Conservation (phyloP, 2,888 invertebrate species). For the Alsophila aescularia region DNA sequence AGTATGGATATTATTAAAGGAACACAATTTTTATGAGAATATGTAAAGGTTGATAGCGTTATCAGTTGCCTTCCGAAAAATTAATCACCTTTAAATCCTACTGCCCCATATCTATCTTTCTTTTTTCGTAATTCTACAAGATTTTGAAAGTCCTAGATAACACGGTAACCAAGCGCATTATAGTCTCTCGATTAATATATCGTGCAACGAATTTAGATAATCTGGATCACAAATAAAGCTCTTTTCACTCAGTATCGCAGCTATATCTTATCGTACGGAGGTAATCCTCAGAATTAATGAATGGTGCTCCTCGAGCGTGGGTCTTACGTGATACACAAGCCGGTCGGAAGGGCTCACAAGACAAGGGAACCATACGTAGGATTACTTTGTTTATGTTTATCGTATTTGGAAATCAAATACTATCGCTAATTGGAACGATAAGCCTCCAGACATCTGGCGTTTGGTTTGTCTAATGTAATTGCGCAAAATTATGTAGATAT, state of each 20-base stretch:
- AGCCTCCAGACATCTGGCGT: neutral
- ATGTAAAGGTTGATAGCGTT: too few species aligned
- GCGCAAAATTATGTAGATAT: neutral
- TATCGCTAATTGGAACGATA: conserved; percentile 6
- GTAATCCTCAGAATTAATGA: conserved; percentile 7
- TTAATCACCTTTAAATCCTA: neutral
- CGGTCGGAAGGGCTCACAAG: neutral
- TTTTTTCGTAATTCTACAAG: conserved; percentile 13
- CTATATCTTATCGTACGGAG: conserved; percentile 10
- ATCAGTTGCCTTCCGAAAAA: neutral
- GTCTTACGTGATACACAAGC: neutral
- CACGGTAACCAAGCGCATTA: neutral
- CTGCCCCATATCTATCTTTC: neutral
- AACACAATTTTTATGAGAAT: too few species aligned
- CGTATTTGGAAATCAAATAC: neutral
- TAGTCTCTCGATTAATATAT: conserved; percentile 2
- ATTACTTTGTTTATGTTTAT: neutral
- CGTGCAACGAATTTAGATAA: conserved; percentile 1
- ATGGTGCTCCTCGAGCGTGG: conserved; percentile 1
- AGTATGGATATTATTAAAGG: too few species aligned
- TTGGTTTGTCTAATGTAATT: neutral
- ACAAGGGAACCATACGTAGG: too few species aligned
- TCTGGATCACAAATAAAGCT: neutral
- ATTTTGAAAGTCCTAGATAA: conserved; percentile 8
- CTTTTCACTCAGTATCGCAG: neutral